Evolutionary conservation across 1,140 invertebrate species (phyloP).

Genomic region (Rhynchophorus ferrugineus): DNA sequence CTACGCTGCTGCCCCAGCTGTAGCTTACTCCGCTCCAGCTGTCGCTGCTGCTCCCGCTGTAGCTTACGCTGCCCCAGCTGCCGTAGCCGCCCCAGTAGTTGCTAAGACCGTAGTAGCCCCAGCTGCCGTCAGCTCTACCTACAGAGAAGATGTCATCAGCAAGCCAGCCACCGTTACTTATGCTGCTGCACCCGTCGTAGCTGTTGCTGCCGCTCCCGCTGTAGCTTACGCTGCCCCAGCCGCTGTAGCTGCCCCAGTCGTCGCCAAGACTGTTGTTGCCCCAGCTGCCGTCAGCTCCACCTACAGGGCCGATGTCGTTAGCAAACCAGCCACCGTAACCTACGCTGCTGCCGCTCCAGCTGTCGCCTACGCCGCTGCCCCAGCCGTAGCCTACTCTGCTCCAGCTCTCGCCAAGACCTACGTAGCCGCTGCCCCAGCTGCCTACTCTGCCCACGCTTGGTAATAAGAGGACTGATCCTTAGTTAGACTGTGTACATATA

Average conservation of each 20-base stretch:
- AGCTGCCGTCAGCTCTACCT: conserved; percentile 13
- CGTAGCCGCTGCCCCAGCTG: conserved; percentile 8
- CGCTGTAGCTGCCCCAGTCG: conserved; percentile 11
- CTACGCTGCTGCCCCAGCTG: conserved; percentile 3
- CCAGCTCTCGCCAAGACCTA: conserved; percentile 10
- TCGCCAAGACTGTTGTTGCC: conserved; percentile 15
- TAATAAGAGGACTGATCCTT: no score
- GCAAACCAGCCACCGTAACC: conserved; percentile 14
- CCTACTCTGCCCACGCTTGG: no score
- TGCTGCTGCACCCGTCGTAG: conserved; percentile 8
- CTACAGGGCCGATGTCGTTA: conserved; percentile 19
- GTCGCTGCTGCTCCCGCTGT: conserved; percentile 5
- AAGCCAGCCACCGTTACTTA: conserved; percentile 16
- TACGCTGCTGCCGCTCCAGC: not conserved
- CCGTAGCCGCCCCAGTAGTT: conserved; percentile 11
- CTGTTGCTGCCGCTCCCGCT: conserved; percentile 10
- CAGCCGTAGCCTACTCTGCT: conserved; percentile 6
- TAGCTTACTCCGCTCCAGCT: conserved; percentile 5
- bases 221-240: conserved; percentile 13
- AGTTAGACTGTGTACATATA: no score
- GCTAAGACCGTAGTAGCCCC: conserved; percentile 15
- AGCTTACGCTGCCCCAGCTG: conserved; percentile 11
- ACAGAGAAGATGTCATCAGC: conserved; percentile 19
- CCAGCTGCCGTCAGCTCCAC: conserved; percentile 12
- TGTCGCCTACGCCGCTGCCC: conserved; percentile 2